A percentile compares a stretch with the other conserved stretches of the same genome.
Conservation (phyloP, 2,797 vertebrate genomes). For the Catharus ustulatus region DNA sequence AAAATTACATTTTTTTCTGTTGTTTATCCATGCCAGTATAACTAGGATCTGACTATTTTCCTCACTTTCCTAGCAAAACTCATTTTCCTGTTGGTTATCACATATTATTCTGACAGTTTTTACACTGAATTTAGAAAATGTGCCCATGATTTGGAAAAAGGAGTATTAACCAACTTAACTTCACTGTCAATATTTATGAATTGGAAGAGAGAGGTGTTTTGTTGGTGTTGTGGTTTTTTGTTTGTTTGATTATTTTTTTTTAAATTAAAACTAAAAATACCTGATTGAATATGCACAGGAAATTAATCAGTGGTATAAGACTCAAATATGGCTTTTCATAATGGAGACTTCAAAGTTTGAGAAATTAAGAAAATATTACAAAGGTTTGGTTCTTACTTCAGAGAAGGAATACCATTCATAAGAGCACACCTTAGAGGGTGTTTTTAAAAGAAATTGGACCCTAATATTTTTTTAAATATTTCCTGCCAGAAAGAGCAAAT, state of each 20-base stretch:
- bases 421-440: neutral
- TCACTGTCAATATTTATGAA: neutral
- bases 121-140: neutral
- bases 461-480: neutral
- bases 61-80: neutral
- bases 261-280: neutral
- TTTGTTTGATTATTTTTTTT: too few species aligned
- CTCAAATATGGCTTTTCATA: neutral
- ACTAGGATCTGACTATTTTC: neutral
- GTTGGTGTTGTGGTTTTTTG: too few species aligned
- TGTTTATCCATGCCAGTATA: neutral
- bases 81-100: fast-evolving
- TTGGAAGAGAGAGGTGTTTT: neutral
- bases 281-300: neutral
- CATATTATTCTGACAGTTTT: neutral
- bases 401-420: neutral
- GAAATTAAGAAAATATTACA: neutral
- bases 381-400: neutral
- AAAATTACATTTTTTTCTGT: neutral
- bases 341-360: neutral
- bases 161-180: neutral
- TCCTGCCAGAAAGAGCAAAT: neutral
- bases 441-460: neutral
- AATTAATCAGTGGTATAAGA: neutral
- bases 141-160: neutral